Evolutionary conservation across 2,113 vertebrate species (phyloP).

Genomic region (Festucalex cinctus): DNA sequence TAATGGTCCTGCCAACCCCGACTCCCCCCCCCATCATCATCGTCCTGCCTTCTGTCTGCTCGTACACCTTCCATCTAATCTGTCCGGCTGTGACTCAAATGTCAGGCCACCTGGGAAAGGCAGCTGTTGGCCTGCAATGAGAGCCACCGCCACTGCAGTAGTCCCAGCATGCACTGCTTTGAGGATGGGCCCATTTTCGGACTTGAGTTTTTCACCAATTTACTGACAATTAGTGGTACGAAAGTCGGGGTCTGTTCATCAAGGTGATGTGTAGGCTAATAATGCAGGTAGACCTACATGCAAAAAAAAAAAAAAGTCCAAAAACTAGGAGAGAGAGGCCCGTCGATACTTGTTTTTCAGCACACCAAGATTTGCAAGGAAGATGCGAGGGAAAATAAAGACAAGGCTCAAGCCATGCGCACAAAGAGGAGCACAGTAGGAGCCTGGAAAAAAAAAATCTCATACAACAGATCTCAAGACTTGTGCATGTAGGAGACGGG

Average conservation of each 20-base stretch:
- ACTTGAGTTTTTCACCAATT: not conserved
- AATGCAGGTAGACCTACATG: not conserved
- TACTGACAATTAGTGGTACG: no score
- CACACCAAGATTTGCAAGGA: no score
- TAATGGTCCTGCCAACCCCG: conserved; percentile 71
- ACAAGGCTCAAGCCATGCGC: no score
- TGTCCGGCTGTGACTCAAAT: conserved; percentile 85
- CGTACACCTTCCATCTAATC: conserved; percentile 88
- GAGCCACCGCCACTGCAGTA: conserved; percentile 67
- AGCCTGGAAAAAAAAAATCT: no score
- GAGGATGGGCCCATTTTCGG: not conserved
- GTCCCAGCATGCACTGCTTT: conserved; percentile 39
- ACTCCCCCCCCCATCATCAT: conserved; percentile 71
- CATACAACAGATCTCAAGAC: no score
- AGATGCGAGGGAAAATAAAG: no score
- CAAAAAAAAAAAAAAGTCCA: not conserved
- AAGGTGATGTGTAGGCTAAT: not conserved
- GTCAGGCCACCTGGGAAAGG: conserved; percentile 95
- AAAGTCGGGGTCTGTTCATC: not conserved
- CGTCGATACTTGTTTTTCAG: no score
- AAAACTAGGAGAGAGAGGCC: no score
- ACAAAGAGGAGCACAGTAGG: no score
- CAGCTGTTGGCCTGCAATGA: conserved; percentile 89
- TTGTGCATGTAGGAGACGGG: no score
- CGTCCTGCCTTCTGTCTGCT: conserved; percentile 61